Conservation (phyloP, 1,140 invertebrate genomes). For the Formica selysi region DNA sequence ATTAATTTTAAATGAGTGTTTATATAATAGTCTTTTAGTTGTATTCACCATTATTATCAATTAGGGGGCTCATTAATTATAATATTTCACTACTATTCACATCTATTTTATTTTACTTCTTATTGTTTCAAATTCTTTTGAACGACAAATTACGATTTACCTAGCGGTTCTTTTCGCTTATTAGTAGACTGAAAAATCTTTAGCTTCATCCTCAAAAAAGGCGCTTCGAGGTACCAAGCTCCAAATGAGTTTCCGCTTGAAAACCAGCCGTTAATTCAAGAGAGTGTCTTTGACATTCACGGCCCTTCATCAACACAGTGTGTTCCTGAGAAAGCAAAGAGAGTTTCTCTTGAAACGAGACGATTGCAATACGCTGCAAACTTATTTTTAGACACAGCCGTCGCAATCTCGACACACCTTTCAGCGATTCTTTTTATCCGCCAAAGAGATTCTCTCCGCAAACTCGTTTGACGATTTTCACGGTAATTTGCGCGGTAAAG, state of each 20-base stretch:
- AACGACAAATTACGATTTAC: constrained; percentile 26
- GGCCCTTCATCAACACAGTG: constrained; percentile 55
- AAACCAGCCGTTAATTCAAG: constrained; percentile 67
- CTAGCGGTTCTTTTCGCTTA: constrained; percentile 22
- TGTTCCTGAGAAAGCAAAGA: constrained; percentile 19
- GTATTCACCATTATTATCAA: too few relatives aligned
- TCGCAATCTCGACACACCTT: constrained; percentile 54
- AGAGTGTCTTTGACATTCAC: constrained; percentile 67
- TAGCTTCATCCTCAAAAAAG: constrained; percentile 22
- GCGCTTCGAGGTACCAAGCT: constrained; percentile 12
- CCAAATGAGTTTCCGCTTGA: constrained; percentile 64
- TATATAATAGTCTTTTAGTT: too few relatives aligned
- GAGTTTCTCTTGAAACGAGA: not conserved
- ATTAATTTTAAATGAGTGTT: too few relatives aligned
- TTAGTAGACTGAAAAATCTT: constrained; percentile 30
- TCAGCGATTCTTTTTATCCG: constrained; percentile 39
- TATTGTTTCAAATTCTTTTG: constrained; percentile 4
- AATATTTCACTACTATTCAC: not conserved
- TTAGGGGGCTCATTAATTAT: not conserved
- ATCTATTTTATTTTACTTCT: not conserved
- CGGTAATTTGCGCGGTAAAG: constrained; percentile 26
- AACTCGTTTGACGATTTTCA: constrained; percentile 15
- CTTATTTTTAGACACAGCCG: constrained; percentile 48
- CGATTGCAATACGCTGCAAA: constrained; percentile 48
- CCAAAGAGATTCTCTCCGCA: not conserved